Conservation (phyloP, 2,797 vertebrate genomes). For the Enteromius viviparus region DNA sequence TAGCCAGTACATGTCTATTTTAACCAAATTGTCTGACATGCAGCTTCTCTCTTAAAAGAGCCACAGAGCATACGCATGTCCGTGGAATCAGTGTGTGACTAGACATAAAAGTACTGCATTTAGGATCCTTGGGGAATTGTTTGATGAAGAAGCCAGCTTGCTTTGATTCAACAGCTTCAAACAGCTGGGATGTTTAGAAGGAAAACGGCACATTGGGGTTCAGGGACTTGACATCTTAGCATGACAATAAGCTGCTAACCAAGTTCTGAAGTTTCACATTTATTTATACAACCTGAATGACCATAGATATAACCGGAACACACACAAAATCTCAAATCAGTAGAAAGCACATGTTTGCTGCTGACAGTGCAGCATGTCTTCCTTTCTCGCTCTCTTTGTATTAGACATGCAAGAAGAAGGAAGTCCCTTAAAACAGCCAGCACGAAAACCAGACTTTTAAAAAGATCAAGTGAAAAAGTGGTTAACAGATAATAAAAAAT, state of each 20-base stretch:
- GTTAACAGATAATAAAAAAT: slow-evolving; percentile 8
- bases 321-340: neutral
- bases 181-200: slow-evolving; percentile 25
- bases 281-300: neutral
- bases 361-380: slow-evolving; percentile 36
- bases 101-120: slow-evolving; percentile 30
- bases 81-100: neutral
- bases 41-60: slow-evolving; percentile 20
- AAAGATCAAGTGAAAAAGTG: slow-evolving; percentile 30
- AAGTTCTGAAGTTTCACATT: neutral
- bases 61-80: neutral
- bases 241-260: neutral
- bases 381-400: slow-evolving; percentile 28
- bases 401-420: slow-evolving; percentile 21
- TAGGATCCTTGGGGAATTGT: neutral
- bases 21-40: neutral
- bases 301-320: neutral
- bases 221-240: neutral
- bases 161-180: slow-evolving; percentile 39
- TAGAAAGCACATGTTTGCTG: slow-evolving; percentile 6
- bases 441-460: slow-evolving; percentile 6
- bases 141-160: slow-evolving; percentile 12
- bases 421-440: slow-evolving; percentile 34
- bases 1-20: neutral
- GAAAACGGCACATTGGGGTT: neutral